These are phyloP conservation scores for Myotis myotis DNA, from an alignment of 2,797 vertebrate genomes.

Conservation along the genomic window DNA sequence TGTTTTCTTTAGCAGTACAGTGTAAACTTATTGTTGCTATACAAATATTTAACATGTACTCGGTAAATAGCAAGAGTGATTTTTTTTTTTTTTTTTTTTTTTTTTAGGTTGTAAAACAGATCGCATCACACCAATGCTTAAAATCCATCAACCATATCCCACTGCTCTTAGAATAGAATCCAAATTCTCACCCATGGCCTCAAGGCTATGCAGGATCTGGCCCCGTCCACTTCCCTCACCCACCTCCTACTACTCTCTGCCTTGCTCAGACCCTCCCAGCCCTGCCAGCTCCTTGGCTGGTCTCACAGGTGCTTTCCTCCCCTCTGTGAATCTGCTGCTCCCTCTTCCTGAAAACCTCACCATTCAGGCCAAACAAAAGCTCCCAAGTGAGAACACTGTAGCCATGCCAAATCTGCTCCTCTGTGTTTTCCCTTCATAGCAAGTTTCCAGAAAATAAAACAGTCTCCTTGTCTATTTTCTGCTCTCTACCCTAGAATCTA, in stretches of 20 bases:
- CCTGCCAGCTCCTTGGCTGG: not conserved
- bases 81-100: constrained; percentile 7
- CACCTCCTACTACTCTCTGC: not conserved
- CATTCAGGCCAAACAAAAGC: constrained; percentile 17
- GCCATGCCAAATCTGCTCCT: not conserved
- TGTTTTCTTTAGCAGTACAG: not conserved
- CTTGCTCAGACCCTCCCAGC: not conserved
- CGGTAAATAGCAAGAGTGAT: not conserved
- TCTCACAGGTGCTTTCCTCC: not conserved
- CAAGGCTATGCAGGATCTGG: not conserved
- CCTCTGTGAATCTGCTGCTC: not conserved
- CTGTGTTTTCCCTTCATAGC: not conserved
- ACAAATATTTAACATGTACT: constrained; percentile 49
- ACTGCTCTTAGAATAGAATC: not conserved
- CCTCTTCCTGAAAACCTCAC: not conserved
- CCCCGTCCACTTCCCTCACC: too few relatives aligned
- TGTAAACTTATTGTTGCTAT: not conserved
- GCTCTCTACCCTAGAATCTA: not conserved
- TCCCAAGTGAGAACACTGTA: not conserved
- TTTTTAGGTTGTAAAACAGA: constrained; percentile 32
- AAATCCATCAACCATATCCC: constrained; percentile 30
- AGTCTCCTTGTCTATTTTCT: not conserved
- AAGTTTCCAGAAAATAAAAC: constrained; percentile 46
- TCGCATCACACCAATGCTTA: constrained; percentile 31
- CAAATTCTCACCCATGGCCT: not conserved